A percentile compares a stretch with the other conserved stretches of the same genome.
Evolutionary conservation across 2,113 vertebrate genomes (phyloP).

Genomic region (Numida meleagris): DNA sequence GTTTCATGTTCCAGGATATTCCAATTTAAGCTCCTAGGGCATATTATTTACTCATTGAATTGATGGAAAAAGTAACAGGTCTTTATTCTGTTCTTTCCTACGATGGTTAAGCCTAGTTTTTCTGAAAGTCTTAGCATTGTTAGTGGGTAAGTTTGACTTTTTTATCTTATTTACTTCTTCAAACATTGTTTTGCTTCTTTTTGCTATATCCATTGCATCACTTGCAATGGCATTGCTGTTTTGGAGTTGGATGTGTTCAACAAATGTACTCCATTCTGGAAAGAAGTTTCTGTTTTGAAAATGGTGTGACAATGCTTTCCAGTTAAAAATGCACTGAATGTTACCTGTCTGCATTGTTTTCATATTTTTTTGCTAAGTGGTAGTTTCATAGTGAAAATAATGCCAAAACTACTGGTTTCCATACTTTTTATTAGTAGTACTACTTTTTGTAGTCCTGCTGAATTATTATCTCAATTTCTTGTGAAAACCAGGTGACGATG

Average conservation of each 20-base stretch:
- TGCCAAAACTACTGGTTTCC: not conserved
- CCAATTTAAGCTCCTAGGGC: not conserved
- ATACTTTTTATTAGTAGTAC: not conserved
- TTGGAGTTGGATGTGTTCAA: not conserved
- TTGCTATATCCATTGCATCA: not conserved
- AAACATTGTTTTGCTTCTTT: not conserved
- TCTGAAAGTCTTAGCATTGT: not conserved
- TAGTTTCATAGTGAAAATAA: not conserved
- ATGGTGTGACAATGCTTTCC: not conserved
- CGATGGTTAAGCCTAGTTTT: not conserved
- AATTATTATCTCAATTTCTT: not conserved
- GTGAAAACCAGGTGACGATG: not conserved
- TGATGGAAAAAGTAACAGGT: not conserved
- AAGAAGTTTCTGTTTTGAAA: not conserved
- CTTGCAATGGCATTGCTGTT: not conserved
- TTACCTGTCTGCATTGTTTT: not conserved
- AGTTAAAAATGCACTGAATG: not conserved
- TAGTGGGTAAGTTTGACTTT: not conserved
- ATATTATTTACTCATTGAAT: not conserved
- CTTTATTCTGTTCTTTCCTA: not conserved
- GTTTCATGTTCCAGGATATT: not conserved
- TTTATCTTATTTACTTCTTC: not conserved
- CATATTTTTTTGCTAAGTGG: not conserved
- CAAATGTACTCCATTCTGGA: not conserved
- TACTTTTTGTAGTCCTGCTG: not conserved